A percentile compares a stretch with the other conserved stretches of the same genome.
These are phyloP conservation scores for Ernsta delagoae DNA, from an alignment of 2,888 invertebrate genomes.

Conservation along the genomic window DNA sequence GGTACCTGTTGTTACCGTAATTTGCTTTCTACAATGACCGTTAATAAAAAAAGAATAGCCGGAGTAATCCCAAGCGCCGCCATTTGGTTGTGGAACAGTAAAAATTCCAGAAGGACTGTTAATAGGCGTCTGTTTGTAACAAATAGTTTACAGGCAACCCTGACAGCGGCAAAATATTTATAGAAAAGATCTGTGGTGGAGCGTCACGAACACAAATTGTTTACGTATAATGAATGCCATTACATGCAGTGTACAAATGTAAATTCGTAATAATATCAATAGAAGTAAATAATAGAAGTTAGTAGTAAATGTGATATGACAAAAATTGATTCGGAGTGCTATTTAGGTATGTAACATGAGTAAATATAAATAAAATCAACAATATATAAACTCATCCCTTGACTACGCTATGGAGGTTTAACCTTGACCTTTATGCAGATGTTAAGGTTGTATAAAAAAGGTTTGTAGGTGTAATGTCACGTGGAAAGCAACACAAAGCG, in stretches of 20 bases:
- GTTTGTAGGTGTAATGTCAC: constrained; percentile 13
- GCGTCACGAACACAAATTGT: constrained; percentile 8
- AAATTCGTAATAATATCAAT: not conserved
- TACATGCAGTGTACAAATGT: not conserved
- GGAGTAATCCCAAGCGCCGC: constrained; percentile 9
- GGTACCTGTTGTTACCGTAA: not conserved
- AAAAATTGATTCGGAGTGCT: no score
- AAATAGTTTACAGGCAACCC: constrained; percentile 18
- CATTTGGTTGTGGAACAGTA: constrained; percentile 19
- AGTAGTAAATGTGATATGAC: no score
- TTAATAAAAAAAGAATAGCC: not conserved
- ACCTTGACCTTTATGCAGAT: constrained; percentile 10
- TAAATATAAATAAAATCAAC: not conserved
- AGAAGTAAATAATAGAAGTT: no score
- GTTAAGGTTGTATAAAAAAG: constrained; percentile 4
- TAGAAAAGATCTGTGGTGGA: constrained; percentile 22
- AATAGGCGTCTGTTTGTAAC: constrained; percentile 22
- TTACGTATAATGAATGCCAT: constrained; percentile 1
- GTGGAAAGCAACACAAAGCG: constrained; percentile 12
- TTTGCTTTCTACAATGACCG: constrained; percentile 9
- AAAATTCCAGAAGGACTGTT: constrained; percentile 23
- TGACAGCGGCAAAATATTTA: constrained; percentile 28
- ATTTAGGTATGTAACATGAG: not conserved
- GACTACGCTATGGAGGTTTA: not conserved
- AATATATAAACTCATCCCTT: not conserved